phyloP scores from a whole-genome alignment of 2,113 vertebrate species.

The Actenoides lindsayi region DNA sequence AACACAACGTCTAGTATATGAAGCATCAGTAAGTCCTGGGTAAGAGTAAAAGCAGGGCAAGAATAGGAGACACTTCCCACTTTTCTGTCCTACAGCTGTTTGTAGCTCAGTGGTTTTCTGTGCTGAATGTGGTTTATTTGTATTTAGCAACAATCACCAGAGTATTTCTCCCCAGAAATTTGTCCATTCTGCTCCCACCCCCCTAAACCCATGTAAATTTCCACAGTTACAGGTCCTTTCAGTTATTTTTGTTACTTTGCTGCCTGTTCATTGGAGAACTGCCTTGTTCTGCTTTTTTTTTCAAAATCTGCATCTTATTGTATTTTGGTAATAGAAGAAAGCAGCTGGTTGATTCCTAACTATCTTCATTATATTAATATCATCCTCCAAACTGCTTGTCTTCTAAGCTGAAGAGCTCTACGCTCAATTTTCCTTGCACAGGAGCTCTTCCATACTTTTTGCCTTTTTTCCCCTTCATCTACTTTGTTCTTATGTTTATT shows the following conservation, averaged over 20 bases:
- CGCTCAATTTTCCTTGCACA: not conserved
- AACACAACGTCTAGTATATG: not conserved
- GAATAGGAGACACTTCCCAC: not conserved
- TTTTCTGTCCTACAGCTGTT: not conserved
- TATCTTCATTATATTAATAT: not conserved
- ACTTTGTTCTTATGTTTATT: not conserved
- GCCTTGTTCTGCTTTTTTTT: not conserved
- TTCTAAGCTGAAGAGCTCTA: not conserved
- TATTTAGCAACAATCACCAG: not conserved
- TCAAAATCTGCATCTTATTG: not conserved
- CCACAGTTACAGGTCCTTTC: not conserved
- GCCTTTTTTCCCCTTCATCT: rapidly evolving
- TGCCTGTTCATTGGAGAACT: not conserved
- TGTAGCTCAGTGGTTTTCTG: not conserved
- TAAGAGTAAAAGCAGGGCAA: not conserved
- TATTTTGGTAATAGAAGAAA: not conserved
- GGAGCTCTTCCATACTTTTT: not conserved
- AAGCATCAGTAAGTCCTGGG: rapidly evolving
- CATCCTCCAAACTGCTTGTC: not conserved
- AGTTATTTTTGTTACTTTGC: not conserved
- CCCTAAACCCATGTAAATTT: not conserved
- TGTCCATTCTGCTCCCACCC: not conserved
- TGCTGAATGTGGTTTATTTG: not conserved
- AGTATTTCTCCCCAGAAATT: not conserved
- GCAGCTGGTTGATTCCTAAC: not conserved